Percentiles rank a stretch among this genome's conserved stretches.
Evolutionary conservation across 2,797 vertebrate species (phyloP).

Genomic region (Anabas testudineus): DNA sequence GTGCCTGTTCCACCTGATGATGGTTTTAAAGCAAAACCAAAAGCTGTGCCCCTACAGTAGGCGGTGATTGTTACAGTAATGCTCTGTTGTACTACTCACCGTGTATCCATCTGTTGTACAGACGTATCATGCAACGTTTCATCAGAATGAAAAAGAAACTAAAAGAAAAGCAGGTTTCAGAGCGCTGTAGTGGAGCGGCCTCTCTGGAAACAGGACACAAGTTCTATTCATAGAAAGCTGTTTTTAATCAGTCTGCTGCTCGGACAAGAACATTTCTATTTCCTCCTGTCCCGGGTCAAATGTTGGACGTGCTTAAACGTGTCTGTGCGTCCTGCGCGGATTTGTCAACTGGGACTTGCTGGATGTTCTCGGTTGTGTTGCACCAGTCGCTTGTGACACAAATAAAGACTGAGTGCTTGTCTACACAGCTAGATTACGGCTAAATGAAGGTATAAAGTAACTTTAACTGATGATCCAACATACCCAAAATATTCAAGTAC

Average conservation of each 20-base stretch:
- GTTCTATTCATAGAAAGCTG: not conserved
- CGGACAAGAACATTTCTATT: not conserved
- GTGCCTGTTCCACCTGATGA: too few relatives aligned
- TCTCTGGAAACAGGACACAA: not conserved
- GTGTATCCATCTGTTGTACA: conserved; percentile 7
- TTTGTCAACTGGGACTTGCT: not conserved
- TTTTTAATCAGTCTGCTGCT: not conserved
- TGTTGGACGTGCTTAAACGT: not conserved
- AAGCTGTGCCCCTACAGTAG: too few relatives aligned
- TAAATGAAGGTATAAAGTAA: not conserved
- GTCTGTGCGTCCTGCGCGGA: not conserved
- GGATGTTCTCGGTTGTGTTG: too few relatives aligned
- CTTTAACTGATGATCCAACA: not conserved
- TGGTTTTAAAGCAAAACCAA: too few relatives aligned
- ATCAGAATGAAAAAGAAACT: not conserved
- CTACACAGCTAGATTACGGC: not conserved
- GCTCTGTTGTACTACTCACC: not conserved
- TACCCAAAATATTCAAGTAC: too few relatives aligned
- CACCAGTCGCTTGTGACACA: not conserved
- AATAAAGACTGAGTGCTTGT: not conserved
- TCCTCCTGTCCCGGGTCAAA: not conserved
- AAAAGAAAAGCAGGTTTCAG: not conserved
- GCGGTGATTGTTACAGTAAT: not conserved
- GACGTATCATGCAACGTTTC: not conserved
- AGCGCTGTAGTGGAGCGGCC: not conserved